phyloP scores from a whole-genome alignment of 2,797 vertebrate species.

The Petrocephalus schoutedeni region DNA sequence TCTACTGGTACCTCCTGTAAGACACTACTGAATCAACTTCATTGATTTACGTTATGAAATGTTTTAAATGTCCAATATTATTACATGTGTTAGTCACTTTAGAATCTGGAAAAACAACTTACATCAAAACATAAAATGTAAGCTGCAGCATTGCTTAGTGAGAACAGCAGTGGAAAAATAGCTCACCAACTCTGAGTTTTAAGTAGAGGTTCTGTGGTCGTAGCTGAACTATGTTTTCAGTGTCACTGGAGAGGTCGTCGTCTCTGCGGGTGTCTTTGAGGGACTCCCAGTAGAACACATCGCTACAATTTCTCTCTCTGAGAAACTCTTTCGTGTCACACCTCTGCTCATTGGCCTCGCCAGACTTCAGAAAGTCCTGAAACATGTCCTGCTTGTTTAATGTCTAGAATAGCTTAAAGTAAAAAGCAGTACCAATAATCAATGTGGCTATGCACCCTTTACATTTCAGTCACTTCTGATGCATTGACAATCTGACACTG shows the following conservation, averaged over 20 bases:
- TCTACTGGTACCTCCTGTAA: not conserved
- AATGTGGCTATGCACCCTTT: not conserved
- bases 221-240: constrained; percentile 55
- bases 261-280: constrained; percentile 40
- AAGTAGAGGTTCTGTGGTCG: constrained; percentile 58
- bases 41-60: not conserved
- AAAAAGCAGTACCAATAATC: not conserved
- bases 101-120: not conserved
- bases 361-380: constrained; percentile 59
- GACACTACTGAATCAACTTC: not conserved
- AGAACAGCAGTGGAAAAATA: not conserved
- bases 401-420: not conserved
- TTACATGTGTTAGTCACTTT: not conserved
- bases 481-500: not conserved
- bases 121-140: not conserved
- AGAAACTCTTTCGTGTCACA: constrained; percentile 55
- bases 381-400: not conserved
- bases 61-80: not conserved
- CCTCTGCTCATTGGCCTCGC: constrained; percentile 53
- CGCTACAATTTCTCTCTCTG: constrained; percentile 46
- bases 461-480: not conserved
- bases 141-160: not conserved
- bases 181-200: constrained; percentile 56
- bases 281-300: constrained; percentile 42
- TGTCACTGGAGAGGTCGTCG: constrained; percentile 40